Evolutionary conservation across 1,140 invertebrate species (phyloP).

Genomic region (Bradynema listronoti): DNA sequence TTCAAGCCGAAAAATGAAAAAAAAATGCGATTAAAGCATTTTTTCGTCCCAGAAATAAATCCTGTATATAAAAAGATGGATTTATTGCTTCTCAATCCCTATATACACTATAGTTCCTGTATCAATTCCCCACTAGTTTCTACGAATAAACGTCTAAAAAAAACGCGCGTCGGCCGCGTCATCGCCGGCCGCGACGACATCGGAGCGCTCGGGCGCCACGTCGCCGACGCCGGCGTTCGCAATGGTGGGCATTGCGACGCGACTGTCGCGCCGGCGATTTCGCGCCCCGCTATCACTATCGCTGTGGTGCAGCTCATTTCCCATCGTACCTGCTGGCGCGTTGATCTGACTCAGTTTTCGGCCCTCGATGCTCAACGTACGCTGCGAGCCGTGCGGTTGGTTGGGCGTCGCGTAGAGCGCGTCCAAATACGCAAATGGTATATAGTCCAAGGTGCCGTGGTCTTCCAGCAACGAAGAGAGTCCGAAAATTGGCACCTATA

Average conservation of each 20-base stretch:
- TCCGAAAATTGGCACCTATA: conserved; percentile 38
- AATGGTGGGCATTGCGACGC: background rate
- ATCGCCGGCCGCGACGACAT: background rate
- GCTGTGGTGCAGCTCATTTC: no score
- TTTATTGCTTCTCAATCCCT: no score
- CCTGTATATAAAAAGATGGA: no score
- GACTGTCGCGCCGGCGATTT: background rate
- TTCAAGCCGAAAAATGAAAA: no score
- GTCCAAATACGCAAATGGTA: conserved; percentile 29
- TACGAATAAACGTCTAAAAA: no score
- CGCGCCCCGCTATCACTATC: no score
- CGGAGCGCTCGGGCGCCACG: background rate
- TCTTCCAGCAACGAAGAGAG: conserved; percentile 36
- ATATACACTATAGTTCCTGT: no score
- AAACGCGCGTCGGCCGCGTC: no score
- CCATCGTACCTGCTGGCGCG: conserved; percentile 15
- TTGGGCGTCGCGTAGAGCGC: conserved; percentile 38
- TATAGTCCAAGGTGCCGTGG: conserved; percentile 27
- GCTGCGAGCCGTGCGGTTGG: conserved; percentile 21
- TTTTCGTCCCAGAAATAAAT: no score
- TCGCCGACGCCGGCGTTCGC: background rate
- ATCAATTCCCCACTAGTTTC: no score
- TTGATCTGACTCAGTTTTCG: conserved; percentile 33
- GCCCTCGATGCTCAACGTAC: conserved; percentile 42
- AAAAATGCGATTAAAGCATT: no score